Evolutionary conservation across 2,888 invertebrate genomes (phyloP), one percentile per base, ranked within the genome.

Genomic region (Crocallis elinguaria): DNA sequence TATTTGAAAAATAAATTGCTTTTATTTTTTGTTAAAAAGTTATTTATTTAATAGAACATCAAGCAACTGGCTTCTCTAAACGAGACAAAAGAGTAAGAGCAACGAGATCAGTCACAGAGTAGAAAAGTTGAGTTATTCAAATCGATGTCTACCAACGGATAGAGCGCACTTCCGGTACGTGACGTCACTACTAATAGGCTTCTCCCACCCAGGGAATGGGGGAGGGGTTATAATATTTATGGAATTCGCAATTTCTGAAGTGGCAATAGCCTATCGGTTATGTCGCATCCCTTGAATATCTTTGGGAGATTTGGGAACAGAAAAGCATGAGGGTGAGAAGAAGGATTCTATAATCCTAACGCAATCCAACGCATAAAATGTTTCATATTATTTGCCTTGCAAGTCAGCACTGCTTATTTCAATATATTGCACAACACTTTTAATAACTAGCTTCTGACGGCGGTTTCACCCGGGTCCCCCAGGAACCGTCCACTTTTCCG

Each of bases 151-250:
- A 27, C 29, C 27, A 33, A 37, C 41, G 35, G 29, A 23, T 36
- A 19, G 21, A 32, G 27, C 45, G 45, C 53, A 53, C 46, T 48
- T 43, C 53, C 42, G 19, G 16, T 21, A 32, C 52, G 52, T 53
- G 52, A 42, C 9, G 19, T 9, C 8, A 42, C 21, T 42, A 8
- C 21, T 30, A 41, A 45, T 17, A 44, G 44, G 12, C 11, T 17
- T 1, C 19, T 6, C 19, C 19, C 6, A 3, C 19, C 19, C 19
- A n/a, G 5, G n/a, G n/a, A 7, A 27, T 2, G n/a, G 6, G 13
- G 5, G 41, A 13, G 9, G 12, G 25, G 14, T 4, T 8, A 16
- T 11, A 25, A 16, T 23, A n/a, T 6, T 38, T 23, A 23, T 17
- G 23, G 27, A 46, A 42, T 30, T 36, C 41, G 46, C 41, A 36